These are phyloP conservation scores for Lamproptera curius DNA, from an alignment of 2,888 invertebrate genomes.

Conservation along the genomic window DNA sequence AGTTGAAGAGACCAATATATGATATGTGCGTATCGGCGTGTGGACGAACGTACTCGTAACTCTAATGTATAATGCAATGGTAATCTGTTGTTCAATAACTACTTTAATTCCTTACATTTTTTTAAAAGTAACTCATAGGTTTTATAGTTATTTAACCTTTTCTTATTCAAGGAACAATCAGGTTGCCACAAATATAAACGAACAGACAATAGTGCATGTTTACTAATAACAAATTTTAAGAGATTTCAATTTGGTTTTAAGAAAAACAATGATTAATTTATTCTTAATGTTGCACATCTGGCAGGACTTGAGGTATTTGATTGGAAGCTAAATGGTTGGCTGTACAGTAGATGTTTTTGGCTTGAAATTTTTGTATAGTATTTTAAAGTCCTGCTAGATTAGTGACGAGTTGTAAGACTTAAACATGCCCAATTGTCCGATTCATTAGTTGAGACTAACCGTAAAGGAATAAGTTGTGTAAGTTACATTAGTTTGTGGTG, in stretches of 20 bases:
- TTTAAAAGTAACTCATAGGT: too few relatives aligned
- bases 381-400: conserved; percentile 37
- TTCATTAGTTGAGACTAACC: conserved; percentile 55
- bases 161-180: conserved; percentile 4
- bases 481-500: conserved; percentile 1
- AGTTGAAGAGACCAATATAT: conserved; percentile 65
- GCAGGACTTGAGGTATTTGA: conserved; percentile 37
- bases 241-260: too few relatives aligned
- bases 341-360: conserved; percentile 69
- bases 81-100: conserved; percentile 48
- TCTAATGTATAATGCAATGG: conserved; percentile 50
- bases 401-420: conserved; percentile 20
- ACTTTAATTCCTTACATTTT: too few relatives aligned
- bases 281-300: conserved; percentile 29
- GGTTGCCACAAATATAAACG: conserved; percentile 3
- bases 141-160: too few relatives aligned
- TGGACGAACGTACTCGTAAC: conserved; percentile 71
- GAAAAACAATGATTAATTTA: too few relatives aligned
- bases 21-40: conserved; percentile 76
- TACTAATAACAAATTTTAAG: too few relatives aligned
- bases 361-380: conserved; percentile 59
- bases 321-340: conserved; percentile 58
- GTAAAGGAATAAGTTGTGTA: conserved; percentile 67
- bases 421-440: conserved; percentile 12
- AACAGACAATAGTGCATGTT: conserved; percentile 16